Conservation (phyloP, 2,888 invertebrate species). For the Aricia artaxerxes region DNA sequence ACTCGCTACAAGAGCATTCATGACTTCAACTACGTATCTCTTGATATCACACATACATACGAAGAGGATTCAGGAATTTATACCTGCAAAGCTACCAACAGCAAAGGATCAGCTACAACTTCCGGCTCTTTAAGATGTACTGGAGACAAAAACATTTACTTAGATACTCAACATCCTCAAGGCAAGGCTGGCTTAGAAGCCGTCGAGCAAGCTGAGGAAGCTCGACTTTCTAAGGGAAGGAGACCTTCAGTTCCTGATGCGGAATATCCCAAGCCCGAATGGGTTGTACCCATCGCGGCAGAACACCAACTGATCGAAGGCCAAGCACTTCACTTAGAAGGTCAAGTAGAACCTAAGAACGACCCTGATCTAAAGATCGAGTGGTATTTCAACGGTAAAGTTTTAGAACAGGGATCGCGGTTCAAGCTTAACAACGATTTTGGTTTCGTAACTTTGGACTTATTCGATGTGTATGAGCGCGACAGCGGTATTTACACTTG, state of each 20-base stretch:
- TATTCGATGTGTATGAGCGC: slow-evolving; percentile 94
- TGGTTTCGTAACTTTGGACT: slow-evolving; percentile 96
- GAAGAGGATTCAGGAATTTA: slow-evolving; percentile 96
- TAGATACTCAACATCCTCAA: slow-evolving; percentile 97
- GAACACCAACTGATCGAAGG: slow-evolving; percentile 91
- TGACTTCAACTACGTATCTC: slow-evolving; percentile 97
- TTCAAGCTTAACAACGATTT: slow-evolving; percentile 97
- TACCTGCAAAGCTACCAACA: slow-evolving; percentile 93
- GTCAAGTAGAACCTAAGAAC: slow-evolving; percentile 95
- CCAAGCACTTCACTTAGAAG: slow-evolving; percentile 94
- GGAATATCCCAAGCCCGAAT: slow-evolving; percentile 91
- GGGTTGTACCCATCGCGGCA: slow-evolving; percentile 89
- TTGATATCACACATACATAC: slow-evolving; percentile 93
- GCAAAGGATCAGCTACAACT: slow-evolving; percentile 93
- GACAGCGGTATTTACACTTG: slow-evolving; percentile 97
- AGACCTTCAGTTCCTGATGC: slow-evolving; percentile 86
- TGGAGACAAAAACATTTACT: slow-evolving; percentile 87
- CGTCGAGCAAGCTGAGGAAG: slow-evolving; percentile 94
- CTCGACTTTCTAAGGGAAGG: slow-evolving; percentile 85
- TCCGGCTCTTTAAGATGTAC: slow-evolving; percentile 93
- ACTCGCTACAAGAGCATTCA: slow-evolving; percentile 95
- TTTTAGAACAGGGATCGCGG: slow-evolving; percentile 91
- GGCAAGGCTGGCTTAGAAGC: slow-evolving; percentile 94
- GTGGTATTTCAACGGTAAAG: slow-evolving; percentile 96
- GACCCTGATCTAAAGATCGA: slow-evolving; percentile 95